phyloP scores from a whole-genome alignment of 2,113 vertebrate genomes.

The Crotalus helleri region DNA sequence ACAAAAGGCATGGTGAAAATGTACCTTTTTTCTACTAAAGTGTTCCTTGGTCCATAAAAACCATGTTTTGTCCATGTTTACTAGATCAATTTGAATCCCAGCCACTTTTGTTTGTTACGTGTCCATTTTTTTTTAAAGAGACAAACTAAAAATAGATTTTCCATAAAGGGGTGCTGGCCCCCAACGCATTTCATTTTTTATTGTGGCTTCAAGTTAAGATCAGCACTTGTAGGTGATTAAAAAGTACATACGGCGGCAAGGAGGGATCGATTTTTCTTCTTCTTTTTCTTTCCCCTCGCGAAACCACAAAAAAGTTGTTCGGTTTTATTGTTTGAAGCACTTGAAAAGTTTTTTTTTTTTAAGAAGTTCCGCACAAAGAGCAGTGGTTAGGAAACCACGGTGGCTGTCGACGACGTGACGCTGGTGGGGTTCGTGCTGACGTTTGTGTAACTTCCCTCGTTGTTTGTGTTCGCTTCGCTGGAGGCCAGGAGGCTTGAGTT shows the following conservation, averaged over 20 bases:
- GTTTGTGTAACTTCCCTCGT: slow-evolving; percentile 80
- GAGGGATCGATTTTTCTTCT: slow-evolving; percentile 30
- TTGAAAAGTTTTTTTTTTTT: slow-evolving; percentile 56
- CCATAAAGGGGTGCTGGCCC: slow-evolving; percentile 61
- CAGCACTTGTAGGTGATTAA: slow-evolving; percentile 72
- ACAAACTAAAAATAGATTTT: slow-evolving; percentile 72
- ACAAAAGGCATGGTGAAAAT: slow-evolving; percentile 99
- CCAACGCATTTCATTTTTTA: slow-evolving; percentile 62
- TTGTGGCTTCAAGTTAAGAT: slow-evolving; percentile 75
- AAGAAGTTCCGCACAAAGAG: slow-evolving; percentile 58
- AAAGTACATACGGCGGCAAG: slow-evolving; percentile 66
- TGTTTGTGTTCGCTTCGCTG: slow-evolving; percentile 76
- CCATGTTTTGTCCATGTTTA: slow-evolving; percentile 86
- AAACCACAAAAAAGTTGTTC: slow-evolving; percentile 79
- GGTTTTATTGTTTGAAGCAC: slow-evolving; percentile 76
- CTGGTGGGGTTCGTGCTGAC: slow-evolving; percentile 82
- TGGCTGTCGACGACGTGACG: slow-evolving; percentile 89
- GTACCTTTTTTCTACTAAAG: slow-evolving; percentile 99
- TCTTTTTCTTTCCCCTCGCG: slow-evolving; percentile 63
- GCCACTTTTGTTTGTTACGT: slow-evolving; percentile 76
- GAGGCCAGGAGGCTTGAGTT: slow-evolving; percentile 85
- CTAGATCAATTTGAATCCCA: slow-evolving; percentile 77
- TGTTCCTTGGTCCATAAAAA: slow-evolving; percentile 99
- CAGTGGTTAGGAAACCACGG: slow-evolving; percentile 94
- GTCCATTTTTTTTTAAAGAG: slow-evolving; percentile 71